Evolutionary conservation across 1,140 invertebrate genomes (phyloP).

Genomic region (Drosophila arizonae): DNA sequence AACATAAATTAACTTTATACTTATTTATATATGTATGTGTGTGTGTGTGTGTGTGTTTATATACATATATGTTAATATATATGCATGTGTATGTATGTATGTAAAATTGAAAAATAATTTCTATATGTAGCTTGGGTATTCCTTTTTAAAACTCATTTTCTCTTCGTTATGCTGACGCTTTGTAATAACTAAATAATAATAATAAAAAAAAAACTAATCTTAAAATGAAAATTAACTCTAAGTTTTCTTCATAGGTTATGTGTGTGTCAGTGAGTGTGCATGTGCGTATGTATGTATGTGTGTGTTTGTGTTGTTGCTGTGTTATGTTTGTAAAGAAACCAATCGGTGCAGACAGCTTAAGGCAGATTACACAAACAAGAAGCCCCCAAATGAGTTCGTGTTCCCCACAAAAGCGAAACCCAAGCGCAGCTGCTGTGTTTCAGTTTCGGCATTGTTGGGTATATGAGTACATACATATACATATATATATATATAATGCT

Average conservation of each 20-base stretch:
- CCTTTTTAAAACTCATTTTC: slow-evolving; percentile 10
- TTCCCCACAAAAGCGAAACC: not conserved
- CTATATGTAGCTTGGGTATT: slow-evolving; percentile 21
- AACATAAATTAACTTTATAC: slow-evolving; percentile 28
- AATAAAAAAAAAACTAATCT: slow-evolving; percentile 16
- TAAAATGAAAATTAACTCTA: slow-evolving; percentile 21
- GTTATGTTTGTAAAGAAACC: slow-evolving; percentile 13
- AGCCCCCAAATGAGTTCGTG: not conserved
- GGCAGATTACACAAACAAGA: slow-evolving; percentile 15
- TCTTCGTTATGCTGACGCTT: slow-evolving; percentile 18
- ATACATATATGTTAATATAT: not conserved
- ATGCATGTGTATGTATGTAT: not conserved
- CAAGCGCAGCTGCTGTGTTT: not conserved
- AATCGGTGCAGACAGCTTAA: slow-evolving; percentile 5
- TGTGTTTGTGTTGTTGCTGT: not conserved
- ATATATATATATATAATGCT: not conserved
- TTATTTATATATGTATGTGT: not conserved
- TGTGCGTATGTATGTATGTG: slow-evolving; percentile 1
- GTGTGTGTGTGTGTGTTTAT: not conserved
- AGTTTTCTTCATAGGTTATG: slow-evolving; percentile 7
- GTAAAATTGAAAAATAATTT: slow-evolving; percentile 24
- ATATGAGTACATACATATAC: not conserved
- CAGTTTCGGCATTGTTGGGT: not conserved
- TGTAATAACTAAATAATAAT: slow-evolving; percentile 22
- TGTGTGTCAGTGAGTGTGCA: slow-evolving; percentile 20